phyloP scores from a whole-genome alignment of 2,888 invertebrate species.

The Cotesia congregata region DNA sequence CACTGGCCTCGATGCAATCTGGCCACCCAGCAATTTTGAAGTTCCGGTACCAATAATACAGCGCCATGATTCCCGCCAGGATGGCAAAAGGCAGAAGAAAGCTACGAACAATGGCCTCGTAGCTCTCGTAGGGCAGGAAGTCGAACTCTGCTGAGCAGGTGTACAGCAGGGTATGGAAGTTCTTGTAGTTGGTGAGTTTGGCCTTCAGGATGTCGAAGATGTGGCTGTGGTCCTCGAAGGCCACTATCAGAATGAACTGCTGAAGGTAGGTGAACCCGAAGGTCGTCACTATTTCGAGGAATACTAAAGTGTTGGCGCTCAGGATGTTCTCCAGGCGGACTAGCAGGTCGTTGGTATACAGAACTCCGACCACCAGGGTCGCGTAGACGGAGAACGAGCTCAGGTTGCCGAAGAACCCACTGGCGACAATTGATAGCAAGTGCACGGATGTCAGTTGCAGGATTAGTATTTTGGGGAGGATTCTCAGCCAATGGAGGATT shows the following conservation, averaged over 20 bases:
- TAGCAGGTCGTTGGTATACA: slow-evolving; percentile 47
- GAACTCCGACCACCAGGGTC: slow-evolving; percentile 69
- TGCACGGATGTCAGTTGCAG: slow-evolving; percentile 58
- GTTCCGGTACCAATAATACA: slow-evolving; percentile 69
- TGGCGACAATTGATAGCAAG: slow-evolving; percentile 48
- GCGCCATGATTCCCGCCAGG: slow-evolving; percentile 68
- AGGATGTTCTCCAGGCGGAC: slow-evolving; percentile 42
- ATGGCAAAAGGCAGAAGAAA: slow-evolving; percentile 75
- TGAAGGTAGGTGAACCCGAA: slow-evolving; percentile 54
- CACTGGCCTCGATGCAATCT: slow-evolving; percentile 72
- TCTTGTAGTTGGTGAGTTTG: slow-evolving; percentile 78
- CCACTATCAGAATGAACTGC: slow-evolving; percentile 51
- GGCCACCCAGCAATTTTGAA: slow-evolving; percentile 61
- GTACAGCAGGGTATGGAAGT: slow-evolving; percentile 84
- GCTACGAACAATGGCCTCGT: slow-evolving; percentile 72
- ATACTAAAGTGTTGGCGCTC: slow-evolving; percentile 40
- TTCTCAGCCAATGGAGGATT: slow-evolving; percentile 76
- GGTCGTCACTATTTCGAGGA: slow-evolving; percentile 55
- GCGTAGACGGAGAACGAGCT: slow-evolving; percentile 72
- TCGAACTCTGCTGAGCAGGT: slow-evolving; percentile 85
- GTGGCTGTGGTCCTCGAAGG: slow-evolving; percentile 75
- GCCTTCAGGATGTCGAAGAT: slow-evolving; percentile 80
- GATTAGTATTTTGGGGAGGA: slow-evolving; percentile 70
- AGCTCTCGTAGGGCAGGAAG: slow-evolving; percentile 75
- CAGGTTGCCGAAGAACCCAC: slow-evolving; percentile 69